phyloP scores from a whole-genome alignment of 30 jellyfish, hydroid and myxozoan species.

The Hydra vulgaris region DNA sequence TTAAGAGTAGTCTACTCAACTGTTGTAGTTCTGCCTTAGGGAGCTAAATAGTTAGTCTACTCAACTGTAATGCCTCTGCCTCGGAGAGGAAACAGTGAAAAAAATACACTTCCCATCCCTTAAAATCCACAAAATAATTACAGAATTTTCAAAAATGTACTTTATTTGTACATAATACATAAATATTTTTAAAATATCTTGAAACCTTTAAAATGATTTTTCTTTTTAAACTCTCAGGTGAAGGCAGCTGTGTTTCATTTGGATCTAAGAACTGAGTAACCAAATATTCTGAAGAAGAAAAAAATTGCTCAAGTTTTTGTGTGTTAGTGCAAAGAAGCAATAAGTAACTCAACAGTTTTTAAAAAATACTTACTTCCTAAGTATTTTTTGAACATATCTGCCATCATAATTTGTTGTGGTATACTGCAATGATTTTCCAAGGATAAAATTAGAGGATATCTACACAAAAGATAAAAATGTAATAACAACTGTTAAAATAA shows the following conservation, averaged over 20 bases:
- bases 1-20: too few species aligned
- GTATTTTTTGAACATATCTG: constrained; percentile 61
- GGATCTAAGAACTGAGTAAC: constrained; percentile 77
- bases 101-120: too few species aligned
- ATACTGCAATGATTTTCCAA: constrained; percentile 86
- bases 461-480: constrained; percentile 10
- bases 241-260: constrained; percentile 65
- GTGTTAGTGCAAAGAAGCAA: too few species aligned
- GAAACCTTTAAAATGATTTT: constrained; percentile 65
- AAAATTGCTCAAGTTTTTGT: too few species aligned
- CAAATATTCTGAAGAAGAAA: constrained; percentile 33
- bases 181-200: background rate
- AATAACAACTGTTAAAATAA: background rate
- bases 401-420: constrained; percentile 88
- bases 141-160: too few species aligned
- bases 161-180: too few species aligned
- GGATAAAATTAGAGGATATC: constrained; percentile 80
- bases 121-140: too few species aligned
- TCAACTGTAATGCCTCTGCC: too few species aligned
- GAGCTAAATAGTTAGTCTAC: too few species aligned
- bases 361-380: constrained; percentile 57
- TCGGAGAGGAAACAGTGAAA: too few species aligned
- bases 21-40: too few species aligned
- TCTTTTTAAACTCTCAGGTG: constrained; percentile 71
- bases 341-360: background rate